A percentile compares a stretch with the other conserved stretches of the same genome.
These are phyloP conservation scores for Pyralis farinalis DNA, from an alignment of 2,888 invertebrate genomes.

Conservation along the genomic window DNA sequence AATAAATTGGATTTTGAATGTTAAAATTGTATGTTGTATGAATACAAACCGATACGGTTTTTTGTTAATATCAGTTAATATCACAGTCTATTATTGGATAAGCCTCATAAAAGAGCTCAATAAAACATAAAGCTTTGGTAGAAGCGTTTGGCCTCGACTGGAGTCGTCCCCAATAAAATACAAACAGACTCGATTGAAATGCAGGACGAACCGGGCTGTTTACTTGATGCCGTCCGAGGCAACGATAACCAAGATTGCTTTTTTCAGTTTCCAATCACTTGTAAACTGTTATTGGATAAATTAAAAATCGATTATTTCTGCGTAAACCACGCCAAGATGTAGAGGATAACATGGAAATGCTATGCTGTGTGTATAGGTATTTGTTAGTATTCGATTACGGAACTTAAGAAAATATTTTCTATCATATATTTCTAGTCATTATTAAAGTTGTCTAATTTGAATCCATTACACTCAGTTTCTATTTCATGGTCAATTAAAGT, in stretches of 20 bases:
- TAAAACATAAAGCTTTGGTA: constrained; percentile 63
- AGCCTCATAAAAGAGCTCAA: constrained; percentile 60
- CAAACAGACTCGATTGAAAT: constrained; percentile 76
- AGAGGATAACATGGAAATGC: too few relatives aligned
- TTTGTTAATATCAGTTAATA: constrained; percentile 50
- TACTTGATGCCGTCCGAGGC: constrained; percentile 60
- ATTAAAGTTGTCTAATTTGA: too few relatives aligned
- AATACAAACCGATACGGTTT: constrained; percentile 31
- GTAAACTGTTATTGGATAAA: constrained; percentile 62
- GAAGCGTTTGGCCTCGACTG: constrained; percentile 38
- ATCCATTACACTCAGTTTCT: too few relatives aligned
- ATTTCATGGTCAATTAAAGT: too few relatives aligned
- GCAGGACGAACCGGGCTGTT: constrained; percentile 66
- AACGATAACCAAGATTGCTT: constrained; percentile 72
- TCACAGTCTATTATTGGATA: constrained; percentile 44
- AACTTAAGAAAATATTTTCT: too few relatives aligned
- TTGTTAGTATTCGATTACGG: too few relatives aligned
- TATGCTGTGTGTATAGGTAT: too few relatives aligned
- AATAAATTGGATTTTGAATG: too few relatives aligned
- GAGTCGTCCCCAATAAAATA: constrained; percentile 69
- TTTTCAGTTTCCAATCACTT: constrained; percentile 63
- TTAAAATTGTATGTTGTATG: too few relatives aligned
- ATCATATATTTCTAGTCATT: too few relatives aligned
- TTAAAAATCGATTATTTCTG: constrained; percentile 34
- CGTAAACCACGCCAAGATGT: constrained; percentile 20